These are phyloP conservation scores for Drosophila parvula DNA, from an alignment of 1,140 invertebrate genomes.

Conservation along the genomic window DNA sequence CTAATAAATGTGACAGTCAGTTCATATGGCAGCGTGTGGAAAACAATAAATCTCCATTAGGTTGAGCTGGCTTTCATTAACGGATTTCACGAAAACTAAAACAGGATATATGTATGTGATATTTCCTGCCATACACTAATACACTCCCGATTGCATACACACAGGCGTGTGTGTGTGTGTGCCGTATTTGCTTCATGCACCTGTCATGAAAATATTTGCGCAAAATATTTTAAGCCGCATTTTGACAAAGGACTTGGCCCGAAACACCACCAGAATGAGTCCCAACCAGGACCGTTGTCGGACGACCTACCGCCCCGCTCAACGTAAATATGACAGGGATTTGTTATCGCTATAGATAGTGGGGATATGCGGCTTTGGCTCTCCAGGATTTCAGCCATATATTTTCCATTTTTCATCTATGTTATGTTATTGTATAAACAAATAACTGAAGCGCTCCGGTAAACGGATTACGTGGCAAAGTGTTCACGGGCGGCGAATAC, in stretches of 20 bases:
- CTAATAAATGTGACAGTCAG: slow-evolving; percentile 44
- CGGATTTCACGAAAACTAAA: slow-evolving; percentile 60
- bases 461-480: slow-evolving; percentile 41
- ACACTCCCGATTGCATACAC: slow-evolving; percentile 31
- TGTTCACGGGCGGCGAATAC: slow-evolving; percentile 17
- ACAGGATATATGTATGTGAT: slow-evolving; percentile 15
- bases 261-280: slow-evolving; percentile 24
- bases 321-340: slow-evolving; percentile 44
- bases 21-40: slow-evolving; percentile 46
- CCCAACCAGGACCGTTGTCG: slow-evolving; percentile 18
- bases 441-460: slow-evolving; percentile 32
- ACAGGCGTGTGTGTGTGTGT: slow-evolving; percentile 14
- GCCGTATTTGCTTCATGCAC: slow-evolving; percentile 50
- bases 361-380: slow-evolving; percentile 27
- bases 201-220: slow-evolving; percentile 78
- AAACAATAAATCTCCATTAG: slow-evolving; percentile 79
- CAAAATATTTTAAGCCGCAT: slow-evolving; percentile 79
- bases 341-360: slow-evolving; percentile 26
- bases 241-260: slow-evolving; percentile 75
- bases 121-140: slow-evolving; percentile 29
- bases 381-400: slow-evolving; percentile 10
- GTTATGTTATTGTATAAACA: slow-evolving; percentile 41
- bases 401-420: slow-evolving; percentile 16
- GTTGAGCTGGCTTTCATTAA: slow-evolving; percentile 77
- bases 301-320: not conserved